A percentile compares a stretch with the other conserved stretches of the same genome.
Conservation (phyloP, 2,113 vertebrate species). For the Raja brachyura region DNA sequence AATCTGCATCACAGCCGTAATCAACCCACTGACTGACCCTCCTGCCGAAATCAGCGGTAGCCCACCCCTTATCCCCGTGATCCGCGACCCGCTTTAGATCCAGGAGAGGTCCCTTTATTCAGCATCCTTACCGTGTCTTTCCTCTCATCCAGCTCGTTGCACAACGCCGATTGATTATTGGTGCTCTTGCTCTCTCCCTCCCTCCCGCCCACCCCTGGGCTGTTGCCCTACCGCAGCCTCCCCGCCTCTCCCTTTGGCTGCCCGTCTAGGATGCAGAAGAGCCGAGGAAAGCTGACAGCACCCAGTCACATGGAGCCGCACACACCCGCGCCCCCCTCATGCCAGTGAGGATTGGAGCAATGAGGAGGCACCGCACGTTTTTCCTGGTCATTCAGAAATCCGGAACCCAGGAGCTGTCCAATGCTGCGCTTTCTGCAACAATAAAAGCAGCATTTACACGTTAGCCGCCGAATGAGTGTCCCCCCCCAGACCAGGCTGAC, state of each 20-base stretch:
- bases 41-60: background rate
- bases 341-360: background rate
- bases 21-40: background rate
- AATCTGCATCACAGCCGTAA: background rate
- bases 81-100: background rate
- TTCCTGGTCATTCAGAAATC: background rate
- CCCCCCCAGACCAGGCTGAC: background rate
- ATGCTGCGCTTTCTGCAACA: background rate
- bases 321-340: background rate
- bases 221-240: background rate
- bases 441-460: background rate
- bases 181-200: background rate
- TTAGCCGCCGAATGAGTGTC: background rate
- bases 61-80: background rate
- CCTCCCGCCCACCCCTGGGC: background rate
- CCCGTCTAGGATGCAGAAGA: background rate
- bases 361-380: background rate
- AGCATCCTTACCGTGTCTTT: background rate
- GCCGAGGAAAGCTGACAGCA: background rate
- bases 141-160: background rate
- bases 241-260: slow-evolving; percentile 10
- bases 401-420: slow-evolving; percentile 12
- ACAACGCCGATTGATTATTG: background rate
- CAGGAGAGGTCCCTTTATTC: background rate
- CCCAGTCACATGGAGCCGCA: background rate